Percentiles rank a stretch among this genome's conserved stretches.
Conservation (phyloP, 2,888 invertebrate species). For the Listrodromus nycthemerus region DNA sequence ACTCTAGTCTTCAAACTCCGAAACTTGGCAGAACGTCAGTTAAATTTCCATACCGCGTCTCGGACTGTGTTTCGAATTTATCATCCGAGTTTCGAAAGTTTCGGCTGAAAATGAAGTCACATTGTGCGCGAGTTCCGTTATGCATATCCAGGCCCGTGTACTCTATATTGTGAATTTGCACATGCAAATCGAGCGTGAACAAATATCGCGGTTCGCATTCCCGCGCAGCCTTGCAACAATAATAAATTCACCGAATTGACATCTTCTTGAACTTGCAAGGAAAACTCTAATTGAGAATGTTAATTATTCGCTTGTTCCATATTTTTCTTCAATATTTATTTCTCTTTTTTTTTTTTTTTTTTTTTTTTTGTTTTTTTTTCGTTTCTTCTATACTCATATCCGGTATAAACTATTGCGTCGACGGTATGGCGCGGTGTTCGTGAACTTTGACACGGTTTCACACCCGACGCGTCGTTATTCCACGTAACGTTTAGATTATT, state of each 20-base stretch:
- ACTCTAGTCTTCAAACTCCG: background rate
- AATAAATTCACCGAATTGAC: conserved; percentile 50
- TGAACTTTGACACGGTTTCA: conserved; percentile 69
- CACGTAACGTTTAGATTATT: conserved; percentile 25
- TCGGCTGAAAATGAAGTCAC: background rate
- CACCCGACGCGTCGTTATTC: conserved; percentile 16
- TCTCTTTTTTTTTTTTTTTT: conserved; percentile 9
- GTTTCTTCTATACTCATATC: conserved; percentile 56
- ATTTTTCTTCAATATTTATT: background rate
- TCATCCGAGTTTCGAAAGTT: background rate
- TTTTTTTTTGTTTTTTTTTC: background rate
- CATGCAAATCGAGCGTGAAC: background rate
- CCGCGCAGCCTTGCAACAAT: conserved; percentile 54
- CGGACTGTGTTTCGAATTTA: background rate
- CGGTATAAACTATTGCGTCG: conserved; percentile 56
- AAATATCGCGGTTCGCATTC: background rate
- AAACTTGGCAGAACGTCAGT: background rate
- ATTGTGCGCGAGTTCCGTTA: background rate
- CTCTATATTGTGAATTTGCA: background rate
- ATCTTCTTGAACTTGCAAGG: conserved; percentile 59
- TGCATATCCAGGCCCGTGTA: background rate
- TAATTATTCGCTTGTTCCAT: conserved; percentile 66
- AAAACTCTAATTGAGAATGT: conserved; percentile 67
- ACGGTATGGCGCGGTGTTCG: conserved; percentile 35
- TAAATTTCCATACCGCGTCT: background rate